Evolutionary conservation across 2,888 invertebrate species (phyloP).

Genomic region (Noctua janthe): DNA sequence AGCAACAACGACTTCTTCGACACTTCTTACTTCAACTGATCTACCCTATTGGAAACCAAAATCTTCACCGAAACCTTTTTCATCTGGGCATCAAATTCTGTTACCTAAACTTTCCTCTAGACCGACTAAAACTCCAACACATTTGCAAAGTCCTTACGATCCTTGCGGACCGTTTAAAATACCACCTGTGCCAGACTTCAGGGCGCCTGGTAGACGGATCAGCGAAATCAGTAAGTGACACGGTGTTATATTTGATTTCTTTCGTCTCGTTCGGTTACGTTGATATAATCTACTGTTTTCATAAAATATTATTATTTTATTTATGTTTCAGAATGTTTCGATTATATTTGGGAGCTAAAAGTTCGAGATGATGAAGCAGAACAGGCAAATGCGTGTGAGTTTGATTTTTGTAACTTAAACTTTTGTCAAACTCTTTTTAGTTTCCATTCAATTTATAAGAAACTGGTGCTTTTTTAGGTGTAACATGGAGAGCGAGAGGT

Average conservation of each 20-base stretch:
- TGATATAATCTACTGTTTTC: not conserved
- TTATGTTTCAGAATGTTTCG: slow-evolving; percentile 72
- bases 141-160: slow-evolving; percentile 3
- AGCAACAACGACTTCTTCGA: not conserved
- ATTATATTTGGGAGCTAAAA: slow-evolving; percentile 72
- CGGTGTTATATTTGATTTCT: not conserved
- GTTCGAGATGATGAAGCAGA: slow-evolving; percentile 57
- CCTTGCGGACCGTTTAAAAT: slow-evolving; percentile 36
- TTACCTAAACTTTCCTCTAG: slow-evolving; percentile 1
- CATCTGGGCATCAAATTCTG: slow-evolving; percentile 1
- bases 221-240: slow-evolving; percentile 76
- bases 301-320: not conserved
- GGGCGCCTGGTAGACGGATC: slow-evolving; percentile 69
- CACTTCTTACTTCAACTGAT: slow-evolving; percentile 19
- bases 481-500: slow-evolving; percentile 10
- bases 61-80: not conserved
- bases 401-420: not conserved
- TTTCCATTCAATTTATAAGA: not conserved
- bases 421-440: not conserved
- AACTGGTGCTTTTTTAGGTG: slow-evolving; percentile 21
- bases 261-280: not conserved
- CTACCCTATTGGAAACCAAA: slow-evolving; percentile 30
- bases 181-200: slow-evolving; percentile 72
- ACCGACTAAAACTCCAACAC: not conserved
- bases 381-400: slow-evolving; percentile 69